These are phyloP conservation scores for Hipposideros larvatus DNA, from an alignment of 2,797 vertebrate genomes.

Conservation along the genomic window DNA sequence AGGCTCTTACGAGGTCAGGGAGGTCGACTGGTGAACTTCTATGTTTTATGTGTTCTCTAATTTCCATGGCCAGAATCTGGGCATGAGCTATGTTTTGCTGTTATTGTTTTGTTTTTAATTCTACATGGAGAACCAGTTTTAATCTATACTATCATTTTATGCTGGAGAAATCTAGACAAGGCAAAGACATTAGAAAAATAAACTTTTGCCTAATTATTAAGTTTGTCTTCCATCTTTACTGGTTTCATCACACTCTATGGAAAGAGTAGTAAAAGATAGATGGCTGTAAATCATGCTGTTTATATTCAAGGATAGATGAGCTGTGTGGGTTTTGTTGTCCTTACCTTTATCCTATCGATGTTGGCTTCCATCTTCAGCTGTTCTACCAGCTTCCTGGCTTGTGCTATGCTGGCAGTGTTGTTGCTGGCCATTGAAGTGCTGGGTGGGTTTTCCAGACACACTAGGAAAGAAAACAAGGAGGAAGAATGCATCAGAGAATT, in stretches of 20 bases:
- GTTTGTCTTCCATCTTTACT: background rate
- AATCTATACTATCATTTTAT: background rate
- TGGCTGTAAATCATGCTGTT: background rate
- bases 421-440: conserved; percentile 95
- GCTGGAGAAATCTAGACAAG: background rate
- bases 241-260: background rate
- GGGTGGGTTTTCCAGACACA: background rate
- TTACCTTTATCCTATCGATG: conserved; percentile 99
- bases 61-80: background rate
- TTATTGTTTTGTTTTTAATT: background rate
- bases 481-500: conserved; percentile 40
- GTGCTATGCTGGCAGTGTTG: conserved; percentile 96
- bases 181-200: conserved; percentile 24
- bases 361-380: conserved; percentile 99
- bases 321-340: fast-evolving
- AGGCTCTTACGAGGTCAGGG: background rate
- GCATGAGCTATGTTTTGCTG: background rate
- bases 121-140: background rate
- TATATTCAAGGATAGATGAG: background rate
- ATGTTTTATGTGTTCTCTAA: background rate
- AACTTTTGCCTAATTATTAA: background rate
- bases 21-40: background rate
- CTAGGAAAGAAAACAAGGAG: conserved; percentile 74
- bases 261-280: background rate
- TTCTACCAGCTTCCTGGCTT: conserved; percentile 92